Percentiles rank a stretch among this genome's conserved stretches.
phyloP scores from a whole-genome alignment of 2,888 invertebrate genomes.

The Synergus japonicus region DNA sequence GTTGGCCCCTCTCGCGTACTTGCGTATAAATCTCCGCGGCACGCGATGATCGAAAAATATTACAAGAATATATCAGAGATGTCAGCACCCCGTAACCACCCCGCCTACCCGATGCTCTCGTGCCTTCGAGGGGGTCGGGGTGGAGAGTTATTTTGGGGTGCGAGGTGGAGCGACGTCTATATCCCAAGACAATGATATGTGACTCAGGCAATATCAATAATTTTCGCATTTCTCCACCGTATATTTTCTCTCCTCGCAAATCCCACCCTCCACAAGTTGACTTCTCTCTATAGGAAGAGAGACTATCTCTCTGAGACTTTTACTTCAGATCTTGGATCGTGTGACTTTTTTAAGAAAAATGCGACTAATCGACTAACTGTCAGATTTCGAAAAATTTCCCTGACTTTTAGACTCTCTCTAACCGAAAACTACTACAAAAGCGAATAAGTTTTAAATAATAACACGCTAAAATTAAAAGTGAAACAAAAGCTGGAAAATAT shows the following conservation, averaged over 20 bases:
- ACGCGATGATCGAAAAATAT: constrained; percentile 78
- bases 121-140: constrained; percentile 59
- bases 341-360: no score
- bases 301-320: not conserved
- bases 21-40: constrained; percentile 75
- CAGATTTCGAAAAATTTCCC: no score
- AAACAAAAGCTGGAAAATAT: no score
- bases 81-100: constrained; percentile 69
- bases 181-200: constrained; percentile 77
- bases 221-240: constrained; percentile 76
- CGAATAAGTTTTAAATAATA: no score
- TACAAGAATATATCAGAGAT: constrained; percentile 76
- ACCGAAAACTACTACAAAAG: no score
- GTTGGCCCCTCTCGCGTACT: constrained; percentile 61
- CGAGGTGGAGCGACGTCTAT: constrained; percentile 73
- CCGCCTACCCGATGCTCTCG: constrained; percentile 54
- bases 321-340: not conserved
- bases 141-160: constrained; percentile 69
- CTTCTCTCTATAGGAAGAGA: constrained; percentile 43
- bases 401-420: no score
- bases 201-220: constrained; percentile 76
- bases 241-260: constrained; percentile 62
- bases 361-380: no score
- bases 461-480: no score
- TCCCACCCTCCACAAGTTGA: constrained; percentile 52